Percentiles rank a stretch among this genome's conserved stretches.
phyloP scores from a whole-genome alignment of 1,140 invertebrate species.

The Platyscapa corneri region DNA sequence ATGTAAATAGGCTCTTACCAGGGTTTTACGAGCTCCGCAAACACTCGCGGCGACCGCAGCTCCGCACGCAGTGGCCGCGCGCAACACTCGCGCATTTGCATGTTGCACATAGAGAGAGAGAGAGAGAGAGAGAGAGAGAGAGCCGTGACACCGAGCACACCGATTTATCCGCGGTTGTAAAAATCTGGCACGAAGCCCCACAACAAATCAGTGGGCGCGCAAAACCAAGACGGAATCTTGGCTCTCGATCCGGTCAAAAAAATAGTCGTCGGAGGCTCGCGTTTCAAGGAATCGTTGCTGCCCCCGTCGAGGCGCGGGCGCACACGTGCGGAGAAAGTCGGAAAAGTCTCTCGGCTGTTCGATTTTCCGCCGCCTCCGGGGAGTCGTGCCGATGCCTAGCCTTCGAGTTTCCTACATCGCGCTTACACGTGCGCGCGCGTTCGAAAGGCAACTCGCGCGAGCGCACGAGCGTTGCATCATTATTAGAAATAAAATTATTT shows the following conservation, averaged over 20 bases:
- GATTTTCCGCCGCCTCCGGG: not conserved
- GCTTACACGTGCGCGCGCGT: not conserved
- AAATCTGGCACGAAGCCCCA: not conserved
- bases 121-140: no score
- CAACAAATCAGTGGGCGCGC: not conserved
- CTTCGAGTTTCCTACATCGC: slow-evolving; percentile 24
- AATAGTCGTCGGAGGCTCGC: not conserved
- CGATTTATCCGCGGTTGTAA: not conserved
- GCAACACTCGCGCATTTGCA: no score
- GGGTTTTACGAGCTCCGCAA: not conserved
- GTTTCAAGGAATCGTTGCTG: no score
- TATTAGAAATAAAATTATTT: slow-evolving; percentile 48
- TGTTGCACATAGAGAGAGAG: no score
- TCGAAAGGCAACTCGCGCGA: slow-evolving; percentile 28
- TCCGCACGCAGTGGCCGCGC: no score
- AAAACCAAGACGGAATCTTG: not conserved
- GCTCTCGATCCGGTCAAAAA: not conserved
- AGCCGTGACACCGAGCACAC: no score
- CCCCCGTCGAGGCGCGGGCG: not conserved
- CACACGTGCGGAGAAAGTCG: slow-evolving; percentile 36
- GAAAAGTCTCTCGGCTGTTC: slow-evolving; percentile 21
- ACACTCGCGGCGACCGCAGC: no score
- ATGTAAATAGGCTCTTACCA: not conserved
- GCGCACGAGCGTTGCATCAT: slow-evolving; percentile 8
- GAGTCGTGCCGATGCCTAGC: no score